These are phyloP conservation scores for Limnephilus rhombicus DNA, from an alignment of 2,888 invertebrate genomes.

Conservation along the genomic window DNA sequence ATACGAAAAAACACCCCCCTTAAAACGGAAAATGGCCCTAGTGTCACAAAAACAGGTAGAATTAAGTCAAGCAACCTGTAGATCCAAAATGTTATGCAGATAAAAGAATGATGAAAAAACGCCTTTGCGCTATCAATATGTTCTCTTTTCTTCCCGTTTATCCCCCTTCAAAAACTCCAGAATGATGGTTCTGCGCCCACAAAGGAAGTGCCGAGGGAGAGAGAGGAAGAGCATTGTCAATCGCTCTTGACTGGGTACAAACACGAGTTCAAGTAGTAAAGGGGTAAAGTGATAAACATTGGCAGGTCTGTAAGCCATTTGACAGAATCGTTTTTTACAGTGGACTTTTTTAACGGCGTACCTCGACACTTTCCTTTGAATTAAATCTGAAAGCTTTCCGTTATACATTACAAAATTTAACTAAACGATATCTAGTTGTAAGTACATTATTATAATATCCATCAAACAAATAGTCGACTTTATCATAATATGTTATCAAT, in stretches of 20 bases:
- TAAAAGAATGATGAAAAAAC: neutral
- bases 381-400: neutral
- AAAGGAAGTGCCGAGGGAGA: slow-evolving; percentile 19
- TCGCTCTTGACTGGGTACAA: slow-evolving; percentile 39
- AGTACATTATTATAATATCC: too few relatives aligned
- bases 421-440: too few relatives aligned
- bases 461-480: too few relatives aligned
- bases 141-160: slow-evolving; percentile 31
- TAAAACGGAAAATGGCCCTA: neutral
- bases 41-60: neutral
- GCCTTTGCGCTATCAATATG: slow-evolving; percentile 1
- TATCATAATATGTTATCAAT: neutral
- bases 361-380: neutral
- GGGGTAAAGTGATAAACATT: neutral
- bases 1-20: neutral
- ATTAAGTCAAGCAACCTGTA: slow-evolving; percentile 36
- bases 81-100: slow-evolving; percentile 8
- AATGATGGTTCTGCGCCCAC: neutral
- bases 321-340: neutral
- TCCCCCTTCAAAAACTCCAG: neutral
- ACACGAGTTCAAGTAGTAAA: slow-evolving; percentile 29
- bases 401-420: too few relatives aligned
- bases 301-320: slow-evolving; percentile 19
- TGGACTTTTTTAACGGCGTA: neutral
- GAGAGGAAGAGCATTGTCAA: slow-evolving; percentile 31